Evolutionary conservation across 1,140 invertebrate genomes (phyloP), one percentile per base, ranked within the genome.

Genomic region (Diprion similis): DNA sequence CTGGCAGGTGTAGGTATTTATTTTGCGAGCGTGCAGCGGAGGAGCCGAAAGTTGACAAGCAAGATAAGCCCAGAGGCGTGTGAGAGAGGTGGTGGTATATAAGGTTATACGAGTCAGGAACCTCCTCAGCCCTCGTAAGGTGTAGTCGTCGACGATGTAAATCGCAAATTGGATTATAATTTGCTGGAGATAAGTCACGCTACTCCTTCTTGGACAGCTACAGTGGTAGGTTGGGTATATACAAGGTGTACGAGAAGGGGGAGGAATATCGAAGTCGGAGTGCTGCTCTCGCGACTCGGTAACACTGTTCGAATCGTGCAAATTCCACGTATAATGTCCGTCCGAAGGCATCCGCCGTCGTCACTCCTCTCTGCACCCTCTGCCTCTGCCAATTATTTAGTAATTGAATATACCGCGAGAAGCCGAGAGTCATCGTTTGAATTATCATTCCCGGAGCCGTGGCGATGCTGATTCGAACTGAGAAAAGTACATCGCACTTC

Each of bases 131-230:
- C 15, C 70, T 15, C 51, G 73, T 13, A 13, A 6, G 48, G 17
- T 46, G 17, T 66, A 19, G 24, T 37, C 24, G 24, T 37, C 79
- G 80, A 82, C 82, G 83, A 84, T 86, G 51, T 59, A 59, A 87
- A 86, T 86, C 85, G 83, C 81, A 87, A 87, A 88, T 87, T 87
- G 83, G 84, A 88, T 87, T 88, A 86, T 88, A 88, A 88, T 87
- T 87, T 82, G 83, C 79, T 73, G 75, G 79, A 80, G 77, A 84
- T 86, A 87, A 86, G 85, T 87, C 85, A 86, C 83, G 86, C 83
- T 85, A 83, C 83, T 87, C 84, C 81, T 78, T 77, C 79, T 83
- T 80, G 82, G 78, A 85, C 85, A 84, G 80, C 80, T 78, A 78
- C 81, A 0, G n/a, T 17, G 51, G n/a, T 15, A 59, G 51, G n/a